Evolutionary conservation across 1,140 invertebrate genomes (phyloP), one percentile per base, ranked within the genome.

Genomic region (Aphaenogaster ashmeadi): DNA sequence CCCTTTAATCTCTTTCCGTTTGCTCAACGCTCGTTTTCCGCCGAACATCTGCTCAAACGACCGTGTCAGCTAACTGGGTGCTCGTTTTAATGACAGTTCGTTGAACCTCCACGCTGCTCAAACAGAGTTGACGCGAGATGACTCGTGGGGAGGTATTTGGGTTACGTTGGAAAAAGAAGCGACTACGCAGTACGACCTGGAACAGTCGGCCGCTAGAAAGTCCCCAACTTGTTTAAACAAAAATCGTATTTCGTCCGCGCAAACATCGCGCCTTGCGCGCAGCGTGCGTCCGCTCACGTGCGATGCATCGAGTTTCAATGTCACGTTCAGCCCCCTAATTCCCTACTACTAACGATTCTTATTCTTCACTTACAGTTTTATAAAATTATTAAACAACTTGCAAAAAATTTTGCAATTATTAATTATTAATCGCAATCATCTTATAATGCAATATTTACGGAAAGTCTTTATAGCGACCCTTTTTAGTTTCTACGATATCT

Each of bases 51-150:
- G 80, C 69, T 84, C 80, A 62, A 84, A 84, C 80, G 80, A 75
- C 54, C 47, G 21, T 44, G 44, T 44, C 38, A 71, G 47, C 33
- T 75, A 84, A 84, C 80, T 44, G 79, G 66, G 38, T 52, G 80
- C 69, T 75, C 80, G 56, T 84, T 84, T 58, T 84, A 84, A 84
- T 84, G 69, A 84, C 69, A 62, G 69, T 84, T 74, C 80, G 54
- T 84, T 84, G 80, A 84, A 74, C 80, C 7, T 60, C 44, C 8
- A 50, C 44, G 18, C 80, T 60, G 33, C 38, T 75, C 69, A 84
- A 84, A 84, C 80, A 84, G 54, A 74, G 69, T 75, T 84, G 80
- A 84, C n/a, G 38, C n/a, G 69, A 75, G 80, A 75, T 84, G 72
- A 84, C 56, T 84, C 69, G 80, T 50, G n/a, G 21, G n/a, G 33